Conservation (phyloP, 1,140 invertebrate species). For the Maconellicoccus hirsutus region DNA sequence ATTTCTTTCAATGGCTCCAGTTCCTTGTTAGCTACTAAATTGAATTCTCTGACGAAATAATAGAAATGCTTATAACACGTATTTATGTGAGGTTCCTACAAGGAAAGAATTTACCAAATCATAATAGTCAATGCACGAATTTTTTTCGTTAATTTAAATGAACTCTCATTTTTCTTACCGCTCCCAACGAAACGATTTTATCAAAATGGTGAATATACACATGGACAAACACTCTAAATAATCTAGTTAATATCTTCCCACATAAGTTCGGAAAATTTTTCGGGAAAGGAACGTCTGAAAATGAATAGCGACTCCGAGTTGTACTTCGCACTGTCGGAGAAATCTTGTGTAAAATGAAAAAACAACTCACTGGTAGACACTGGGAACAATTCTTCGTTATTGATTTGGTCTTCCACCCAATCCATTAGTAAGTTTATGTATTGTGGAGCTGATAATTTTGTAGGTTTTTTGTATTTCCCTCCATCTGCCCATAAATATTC, state of each 20-base stretch:
- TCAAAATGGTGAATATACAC: constrained; percentile 98
- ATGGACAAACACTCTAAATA: constrained; percentile 92
- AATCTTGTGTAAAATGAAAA: background rate
- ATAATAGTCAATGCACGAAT: background rate
- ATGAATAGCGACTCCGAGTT: constrained; percentile 25
- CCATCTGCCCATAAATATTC: constrained; percentile 93
- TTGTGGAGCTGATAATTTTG: constrained; percentile 70
- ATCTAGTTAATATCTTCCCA: constrained; percentile 77
- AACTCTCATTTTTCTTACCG: constrained; percentile 48
- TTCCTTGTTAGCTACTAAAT: constrained; percentile 73
- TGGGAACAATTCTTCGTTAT: constrained; percentile 78
- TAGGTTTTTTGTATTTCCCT: constrained; percentile 76
- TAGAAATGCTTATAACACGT: constrained; percentile 96
- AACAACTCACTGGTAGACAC: constrained; percentile 42
- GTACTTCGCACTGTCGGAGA: background rate
- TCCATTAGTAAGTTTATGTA: constrained; percentile 86
- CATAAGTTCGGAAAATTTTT: constrained; percentile 67
- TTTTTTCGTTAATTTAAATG: background rate
- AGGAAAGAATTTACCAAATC: constrained; percentile 30
- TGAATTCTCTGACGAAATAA: constrained; percentile 85
- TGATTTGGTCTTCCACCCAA: constrained; percentile 88
- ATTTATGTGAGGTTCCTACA: constrained; percentile 87
- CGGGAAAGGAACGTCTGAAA: constrained; percentile 75
- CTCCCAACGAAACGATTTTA: constrained; percentile 72
- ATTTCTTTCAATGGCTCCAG: constrained; percentile 74